phyloP scores from a whole-genome alignment of 2,888 invertebrate species.

The Adela reaumurella region DNA sequence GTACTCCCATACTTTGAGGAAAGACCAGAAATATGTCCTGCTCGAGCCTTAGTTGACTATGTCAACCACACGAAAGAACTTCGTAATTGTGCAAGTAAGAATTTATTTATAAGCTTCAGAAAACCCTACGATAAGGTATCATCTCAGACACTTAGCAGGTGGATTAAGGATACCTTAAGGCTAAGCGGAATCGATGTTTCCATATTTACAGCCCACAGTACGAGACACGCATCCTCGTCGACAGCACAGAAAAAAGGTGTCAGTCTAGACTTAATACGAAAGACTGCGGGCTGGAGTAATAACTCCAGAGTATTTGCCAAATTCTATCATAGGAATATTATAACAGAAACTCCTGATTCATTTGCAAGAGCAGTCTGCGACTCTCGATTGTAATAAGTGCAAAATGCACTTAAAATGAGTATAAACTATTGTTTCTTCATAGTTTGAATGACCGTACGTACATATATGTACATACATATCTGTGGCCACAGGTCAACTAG shows the following conservation, averaged over 20 bases:
- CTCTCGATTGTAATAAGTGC: no score
- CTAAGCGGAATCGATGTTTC: slow-evolving; percentile 10
- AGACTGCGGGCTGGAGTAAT: slow-evolving; percentile 13
- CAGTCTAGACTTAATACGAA: slow-evolving; percentile 12
- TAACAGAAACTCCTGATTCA: background rate
- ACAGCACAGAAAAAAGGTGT: slow-evolving; percentile 12
- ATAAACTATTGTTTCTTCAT: no score
- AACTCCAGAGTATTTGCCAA: slow-evolving; percentile 11
- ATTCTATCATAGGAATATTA: slow-evolving; percentile 13
- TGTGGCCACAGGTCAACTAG: no score
- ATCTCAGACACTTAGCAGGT: slow-evolving; percentile 12
- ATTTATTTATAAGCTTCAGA: slow-evolving; percentile 7
- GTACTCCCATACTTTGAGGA: slow-evolving; percentile 1
- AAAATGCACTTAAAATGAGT: no score
- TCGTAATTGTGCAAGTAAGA: background rate
- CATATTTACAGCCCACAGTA: slow-evolving; percentile 10
- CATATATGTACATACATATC: no score
- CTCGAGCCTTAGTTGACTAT: no score
- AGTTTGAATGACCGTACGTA: no score
- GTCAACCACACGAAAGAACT: no score
- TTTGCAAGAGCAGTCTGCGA: no score
- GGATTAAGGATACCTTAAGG: slow-evolving; percentile 10
- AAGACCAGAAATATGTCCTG: slow-evolving; percentile 6
- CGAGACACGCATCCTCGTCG: slow-evolving; percentile 16
- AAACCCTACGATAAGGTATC: slow-evolving; percentile 8